Percentiles rank a stretch among this genome's conserved stretches.
phyloP scores from a whole-genome alignment of 2,113 vertebrate species.

The Chamaetylas fuelleborni region DNA sequence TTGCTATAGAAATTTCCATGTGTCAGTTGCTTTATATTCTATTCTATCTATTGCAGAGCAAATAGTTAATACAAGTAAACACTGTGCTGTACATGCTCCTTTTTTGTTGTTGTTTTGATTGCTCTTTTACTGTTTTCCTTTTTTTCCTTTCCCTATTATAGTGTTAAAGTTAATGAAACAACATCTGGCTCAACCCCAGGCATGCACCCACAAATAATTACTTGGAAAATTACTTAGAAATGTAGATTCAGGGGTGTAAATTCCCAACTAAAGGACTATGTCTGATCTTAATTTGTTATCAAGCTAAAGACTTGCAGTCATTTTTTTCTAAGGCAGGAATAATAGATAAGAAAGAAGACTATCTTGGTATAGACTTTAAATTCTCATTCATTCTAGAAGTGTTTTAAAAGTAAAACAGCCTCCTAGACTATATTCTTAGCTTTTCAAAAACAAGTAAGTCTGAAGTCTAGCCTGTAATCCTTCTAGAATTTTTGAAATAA shows the following conservation, averaged over 20 bases:
- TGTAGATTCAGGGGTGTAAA: not conserved
- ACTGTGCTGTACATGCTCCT: not conserved
- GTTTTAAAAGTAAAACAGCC: not conserved
- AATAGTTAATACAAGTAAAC: not conserved
- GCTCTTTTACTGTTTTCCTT: not conserved
- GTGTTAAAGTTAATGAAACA: not conserved
- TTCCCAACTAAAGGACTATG: not conserved
- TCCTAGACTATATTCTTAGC: not conserved
- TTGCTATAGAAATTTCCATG: not conserved
- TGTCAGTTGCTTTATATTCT: not conserved
- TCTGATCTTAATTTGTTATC: not conserved
- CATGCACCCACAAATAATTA: not conserved
- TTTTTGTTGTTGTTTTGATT: not conserved
- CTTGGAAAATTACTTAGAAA: conserved; percentile 21
- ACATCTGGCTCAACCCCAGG: not conserved
- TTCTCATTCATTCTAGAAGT: not conserved
- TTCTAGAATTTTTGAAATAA: not conserved
- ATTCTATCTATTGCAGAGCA: not conserved
- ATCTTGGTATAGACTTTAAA: not conserved
- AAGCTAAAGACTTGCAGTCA: not conserved
- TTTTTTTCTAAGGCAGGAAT: not conserved
- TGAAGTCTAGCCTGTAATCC: not conserved
- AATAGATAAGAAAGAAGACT: not conserved
- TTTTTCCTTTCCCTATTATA: not conserved
- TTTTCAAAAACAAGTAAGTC: not conserved